Evolutionary conservation across 2,888 invertebrate species (phyloP).

Genomic region (Pollenia griseotomentosa): DNA sequence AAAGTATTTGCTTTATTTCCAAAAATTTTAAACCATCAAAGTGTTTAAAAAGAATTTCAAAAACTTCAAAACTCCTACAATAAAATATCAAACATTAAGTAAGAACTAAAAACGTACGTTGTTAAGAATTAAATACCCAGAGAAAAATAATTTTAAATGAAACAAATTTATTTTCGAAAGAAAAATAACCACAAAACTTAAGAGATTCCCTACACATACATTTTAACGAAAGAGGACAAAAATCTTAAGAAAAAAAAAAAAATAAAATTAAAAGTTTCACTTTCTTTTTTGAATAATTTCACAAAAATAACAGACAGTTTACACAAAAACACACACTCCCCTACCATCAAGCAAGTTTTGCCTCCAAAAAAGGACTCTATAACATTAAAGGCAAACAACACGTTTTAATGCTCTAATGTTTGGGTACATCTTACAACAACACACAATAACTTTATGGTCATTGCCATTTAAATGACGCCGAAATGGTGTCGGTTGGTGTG

Average conservation of each 20-base stretch:
- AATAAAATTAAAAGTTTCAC: slow-evolving; percentile 65
- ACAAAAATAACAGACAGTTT: slow-evolving; percentile 52
- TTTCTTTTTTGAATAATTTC: slow-evolving; percentile 71
- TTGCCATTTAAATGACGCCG: slow-evolving; percentile 70
- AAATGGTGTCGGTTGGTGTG: slow-evolving; percentile 40
- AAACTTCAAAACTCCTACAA: slow-evolving; percentile 47
- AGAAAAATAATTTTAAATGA: slow-evolving; percentile 49
- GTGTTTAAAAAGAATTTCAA: slow-evolving; percentile 18
- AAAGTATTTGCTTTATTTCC: slow-evolving; percentile 7
- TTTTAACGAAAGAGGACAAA: slow-evolving; percentile 28
- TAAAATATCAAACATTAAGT: slow-evolving; percentile 49
- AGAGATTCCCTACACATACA: slow-evolving; percentile 39
- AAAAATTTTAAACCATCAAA: not conserved
- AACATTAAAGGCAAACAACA: slow-evolving; percentile 70
- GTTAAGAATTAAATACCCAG: slow-evolving; percentile 53
- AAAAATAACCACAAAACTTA: slow-evolving; percentile 56
- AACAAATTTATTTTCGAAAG: slow-evolving; percentile 22
- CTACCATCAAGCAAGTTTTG: not conserved
- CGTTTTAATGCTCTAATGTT: slow-evolving; percentile 72
- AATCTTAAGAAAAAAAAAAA: slow-evolving; percentile 9
- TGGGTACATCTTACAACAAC: slow-evolving; percentile 57
- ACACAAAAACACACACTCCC: not conserved
- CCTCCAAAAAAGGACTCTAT: slow-evolving; percentile 36
- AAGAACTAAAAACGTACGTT: slow-evolving; percentile 42
- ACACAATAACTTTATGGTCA: slow-evolving; percentile 71